These are phyloP conservation scores for Bugulina stolonifera DNA, from an alignment of 2,888 invertebrate genomes.

Conservation along the genomic window DNA sequence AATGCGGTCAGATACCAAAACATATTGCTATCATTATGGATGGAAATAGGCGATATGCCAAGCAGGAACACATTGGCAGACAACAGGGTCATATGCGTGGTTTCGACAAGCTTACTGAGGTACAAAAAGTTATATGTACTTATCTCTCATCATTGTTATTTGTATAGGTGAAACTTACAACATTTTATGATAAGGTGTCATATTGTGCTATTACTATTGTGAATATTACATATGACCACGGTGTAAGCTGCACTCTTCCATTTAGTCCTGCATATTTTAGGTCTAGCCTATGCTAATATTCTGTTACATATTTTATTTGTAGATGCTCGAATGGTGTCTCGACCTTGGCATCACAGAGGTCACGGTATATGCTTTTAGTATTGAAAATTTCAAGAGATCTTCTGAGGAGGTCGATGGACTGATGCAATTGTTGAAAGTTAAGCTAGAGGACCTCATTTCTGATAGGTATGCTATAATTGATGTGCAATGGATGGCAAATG, in stretches of 20 bases:
- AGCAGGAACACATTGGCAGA: conserved; percentile 68
- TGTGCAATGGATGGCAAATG: no score
- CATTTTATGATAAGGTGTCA: no score
- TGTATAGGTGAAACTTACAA: no score
- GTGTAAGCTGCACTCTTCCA: no score
- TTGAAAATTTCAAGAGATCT: conserved; percentile 93
- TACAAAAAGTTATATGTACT: conserved; percentile 32
- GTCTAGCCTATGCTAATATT: no score
- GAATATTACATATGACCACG: no score
- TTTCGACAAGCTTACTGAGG: conserved; percentile 55
- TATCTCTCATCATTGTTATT: no score
- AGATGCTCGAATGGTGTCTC: conserved; percentile 79
- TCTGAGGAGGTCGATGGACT: conserved; percentile 81
- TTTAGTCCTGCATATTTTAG: no score
- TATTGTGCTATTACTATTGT: no score
- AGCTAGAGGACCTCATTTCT: conserved; percentile 71
- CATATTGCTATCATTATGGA: conserved; percentile 99
- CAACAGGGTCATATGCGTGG: conserved; percentile 69
- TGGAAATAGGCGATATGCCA: conserved; percentile 89
- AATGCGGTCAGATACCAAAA: conserved; percentile 74
- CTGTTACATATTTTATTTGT: conserved; percentile 29
- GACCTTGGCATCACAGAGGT: conserved; percentile 87
- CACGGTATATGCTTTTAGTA: conserved; percentile 97
- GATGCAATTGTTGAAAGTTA: conserved; percentile 79
- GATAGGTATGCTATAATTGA: conserved; percentile 72